Conservation (phyloP, 1,140 invertebrate genomes). For the Apis florea region DNA sequence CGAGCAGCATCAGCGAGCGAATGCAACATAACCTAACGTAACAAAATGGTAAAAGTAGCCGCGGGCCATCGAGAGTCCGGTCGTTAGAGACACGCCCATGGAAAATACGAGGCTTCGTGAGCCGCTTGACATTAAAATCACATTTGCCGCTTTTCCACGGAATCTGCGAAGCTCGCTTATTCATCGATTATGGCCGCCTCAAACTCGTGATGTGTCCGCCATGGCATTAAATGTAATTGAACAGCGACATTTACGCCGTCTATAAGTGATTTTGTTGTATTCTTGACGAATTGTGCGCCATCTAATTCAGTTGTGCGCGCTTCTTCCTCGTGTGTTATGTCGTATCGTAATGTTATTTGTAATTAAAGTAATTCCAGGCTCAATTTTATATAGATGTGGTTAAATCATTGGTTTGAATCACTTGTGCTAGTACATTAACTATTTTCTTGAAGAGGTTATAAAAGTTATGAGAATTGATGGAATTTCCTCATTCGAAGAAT, state of each 20-base stretch:
- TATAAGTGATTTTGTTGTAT: conserved; percentile 29
- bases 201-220: conserved; percentile 8
- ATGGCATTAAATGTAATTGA: conserved; percentile 37
- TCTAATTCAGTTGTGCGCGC: conserved; percentile 22
- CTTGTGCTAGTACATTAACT: not conserved
- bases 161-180: conserved; percentile 22
- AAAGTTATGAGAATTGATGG: not conserved
- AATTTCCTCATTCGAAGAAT: not conserved
- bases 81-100: conserved; percentile 62
- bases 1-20: not conserved
- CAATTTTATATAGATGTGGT: not conserved
- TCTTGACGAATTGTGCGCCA: conserved; percentile 5
- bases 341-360: not conserved
- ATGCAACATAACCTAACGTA: conserved; percentile 26
- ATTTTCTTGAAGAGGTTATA: not conserved
- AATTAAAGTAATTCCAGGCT: conserved; percentile 2
- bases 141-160: conserved; percentile 65
- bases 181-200: conserved; percentile 49
- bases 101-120: conserved; percentile 41
- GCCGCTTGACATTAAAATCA: conserved; percentile 66
- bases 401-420: not conserved
- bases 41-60: conserved; percentile 56
- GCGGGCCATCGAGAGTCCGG: conserved; percentile 34
- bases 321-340: not conserved
- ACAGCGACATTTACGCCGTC: conserved; percentile 24